Conservation (phyloP, 2,113 vertebrate species). For the Fukomys damarensis region DNA sequence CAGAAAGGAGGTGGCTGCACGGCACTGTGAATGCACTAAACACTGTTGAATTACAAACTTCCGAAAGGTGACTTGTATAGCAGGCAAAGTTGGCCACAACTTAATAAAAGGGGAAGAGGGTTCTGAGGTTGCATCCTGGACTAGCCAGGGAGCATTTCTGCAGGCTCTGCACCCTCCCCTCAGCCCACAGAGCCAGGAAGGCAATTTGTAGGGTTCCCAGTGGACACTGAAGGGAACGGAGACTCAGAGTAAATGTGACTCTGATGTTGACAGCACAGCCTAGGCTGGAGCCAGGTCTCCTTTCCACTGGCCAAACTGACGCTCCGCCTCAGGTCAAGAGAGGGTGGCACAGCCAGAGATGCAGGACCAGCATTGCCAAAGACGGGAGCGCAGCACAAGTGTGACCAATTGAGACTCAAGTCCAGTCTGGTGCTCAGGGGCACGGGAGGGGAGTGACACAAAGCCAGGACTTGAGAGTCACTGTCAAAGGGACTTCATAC, state of each 20-base stretch:
- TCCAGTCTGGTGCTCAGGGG: neutral
- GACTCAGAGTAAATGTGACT: too few species aligned
- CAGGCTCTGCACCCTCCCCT: neutral
- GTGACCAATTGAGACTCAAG: neutral
- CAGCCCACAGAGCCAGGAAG: neutral
- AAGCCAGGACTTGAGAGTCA: neutral
- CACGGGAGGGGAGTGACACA: neutral
- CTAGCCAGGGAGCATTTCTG: rapidly evolving
- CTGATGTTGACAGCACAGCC: too few species aligned
- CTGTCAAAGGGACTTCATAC: neutral
- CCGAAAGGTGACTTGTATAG: neutral
- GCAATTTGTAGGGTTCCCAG: too few species aligned
- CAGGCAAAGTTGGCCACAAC: neutral
- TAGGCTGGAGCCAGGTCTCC: too few species aligned
- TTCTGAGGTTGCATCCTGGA: neutral
- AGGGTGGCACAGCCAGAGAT: neutral
- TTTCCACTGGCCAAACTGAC: too few species aligned
- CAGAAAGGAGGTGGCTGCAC: neutral
- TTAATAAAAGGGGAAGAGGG: neutral
- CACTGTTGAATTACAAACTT: neutral
- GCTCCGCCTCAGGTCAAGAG: too few species aligned
- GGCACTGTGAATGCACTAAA: neutral
- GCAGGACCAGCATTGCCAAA: neutral
- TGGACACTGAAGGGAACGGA: too few species aligned
- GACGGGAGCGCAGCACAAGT: too few species aligned